These are phyloP conservation scores for Hydrolagus affinis DNA, from an alignment of 2,113 vertebrate species.

Conservation along the genomic window DNA sequence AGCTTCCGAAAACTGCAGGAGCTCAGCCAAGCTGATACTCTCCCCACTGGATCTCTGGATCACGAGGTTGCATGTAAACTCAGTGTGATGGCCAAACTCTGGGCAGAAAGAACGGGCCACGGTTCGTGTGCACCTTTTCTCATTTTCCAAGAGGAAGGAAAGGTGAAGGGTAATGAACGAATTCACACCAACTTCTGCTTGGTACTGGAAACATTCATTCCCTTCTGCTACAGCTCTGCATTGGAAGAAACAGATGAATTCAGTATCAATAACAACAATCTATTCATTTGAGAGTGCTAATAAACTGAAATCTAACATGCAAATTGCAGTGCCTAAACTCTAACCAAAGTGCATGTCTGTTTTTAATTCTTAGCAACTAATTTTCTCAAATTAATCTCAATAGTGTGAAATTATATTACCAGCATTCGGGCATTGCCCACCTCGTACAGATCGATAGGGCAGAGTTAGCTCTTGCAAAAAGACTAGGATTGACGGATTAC, in stretches of 20 bases:
- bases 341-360: background rate
- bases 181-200: slow-evolving; percentile 68
- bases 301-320: background rate
- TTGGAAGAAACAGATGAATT: background rate
- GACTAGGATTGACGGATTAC: too few species aligned
- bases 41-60: slow-evolving; percentile 65
- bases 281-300: background rate
- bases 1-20: slow-evolving; percentile 62
- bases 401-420: background rate
- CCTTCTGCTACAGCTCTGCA: slow-evolving; percentile 62
- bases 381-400: background rate
- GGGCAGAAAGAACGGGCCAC: slow-evolving; percentile 76
- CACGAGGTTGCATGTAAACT: slow-evolving; percentile 67
- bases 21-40: slow-evolving; percentile 73
- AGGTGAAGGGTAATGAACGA: slow-evolving; percentile 63
- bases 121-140: slow-evolving; percentile 53
- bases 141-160: slow-evolving; percentile 67
- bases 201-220: slow-evolving; percentile 59
- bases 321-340: background rate
- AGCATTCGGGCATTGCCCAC: too few species aligned
- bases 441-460: too few species aligned
- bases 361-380: background rate
- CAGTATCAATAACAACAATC: background rate
- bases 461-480: too few species aligned
- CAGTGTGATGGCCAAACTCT: slow-evolving; percentile 65